Evolutionary conservation across 2,888 invertebrate genomes (phyloP).

Genomic region (Clivina fossor): DNA sequence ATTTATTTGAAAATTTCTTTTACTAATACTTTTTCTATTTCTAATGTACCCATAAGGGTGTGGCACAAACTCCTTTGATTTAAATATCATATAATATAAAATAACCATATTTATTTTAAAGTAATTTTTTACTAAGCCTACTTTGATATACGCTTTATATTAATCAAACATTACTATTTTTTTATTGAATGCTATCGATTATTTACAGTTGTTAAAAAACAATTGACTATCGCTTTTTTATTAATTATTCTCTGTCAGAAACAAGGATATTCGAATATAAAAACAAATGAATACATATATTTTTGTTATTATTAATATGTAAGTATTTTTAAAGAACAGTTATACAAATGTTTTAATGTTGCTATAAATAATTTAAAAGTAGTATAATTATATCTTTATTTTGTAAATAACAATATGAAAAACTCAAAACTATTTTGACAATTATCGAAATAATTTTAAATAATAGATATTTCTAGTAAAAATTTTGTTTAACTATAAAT

Average conservation of each 20-base stretch:
- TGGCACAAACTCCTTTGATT: neutral
- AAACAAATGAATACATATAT: neutral
- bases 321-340: neutral
- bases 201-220: neutral
- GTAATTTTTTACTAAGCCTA: neutral
- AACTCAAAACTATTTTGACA: neutral
- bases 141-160: neutral
- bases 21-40: too few relatives aligned
- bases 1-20: too few relatives aligned
- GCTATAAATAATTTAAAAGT: neutral
- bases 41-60: too few relatives aligned
- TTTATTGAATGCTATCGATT: neutral
- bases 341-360: neutral
- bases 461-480: too few relatives aligned
- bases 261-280: neutral
- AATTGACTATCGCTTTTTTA: neutral
- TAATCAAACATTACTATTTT: neutral
- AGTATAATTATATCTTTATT: neutral
- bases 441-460: too few relatives aligned
- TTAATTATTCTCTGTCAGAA: slow-evolving; percentile 2
- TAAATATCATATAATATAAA: neutral
- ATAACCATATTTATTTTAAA: neutral
- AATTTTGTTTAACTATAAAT: too few relatives aligned
- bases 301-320: neutral
- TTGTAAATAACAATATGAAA: neutral